Evolutionary conservation across 2,797 vertebrate species (phyloP), one percentile per base, ranked within the genome.

Genomic region (Eidolon dupreanum): DNA sequence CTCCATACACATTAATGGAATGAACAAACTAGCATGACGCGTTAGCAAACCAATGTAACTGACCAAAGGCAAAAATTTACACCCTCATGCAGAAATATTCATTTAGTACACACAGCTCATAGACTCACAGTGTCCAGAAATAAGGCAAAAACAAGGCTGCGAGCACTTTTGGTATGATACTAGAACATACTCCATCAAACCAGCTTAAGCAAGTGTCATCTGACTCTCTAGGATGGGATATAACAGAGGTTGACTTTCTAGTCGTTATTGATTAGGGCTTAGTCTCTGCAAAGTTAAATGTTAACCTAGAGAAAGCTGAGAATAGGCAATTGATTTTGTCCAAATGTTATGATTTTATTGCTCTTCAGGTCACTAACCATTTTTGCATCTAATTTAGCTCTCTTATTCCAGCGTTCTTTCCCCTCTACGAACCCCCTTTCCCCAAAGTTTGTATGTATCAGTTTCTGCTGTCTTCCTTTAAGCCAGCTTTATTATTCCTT

Each of bases 301-400:
- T 33, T 68, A 82, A 61, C 41, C 83, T 74, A 66, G 12, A 94
- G 57, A 70, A 88, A 88, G 55, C 2, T 16, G 81, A 71, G 53
- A n/a, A 36, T 15, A 49, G 53, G 17, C 12, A 88, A 46, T 10
- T 65, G 33, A 86, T 31, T 81, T 91, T 82, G 74, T 5, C 41
- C 43, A 70, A 73, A 74, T n/a, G 36, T 77, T 31, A 59, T 53
- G 31, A 19, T 13, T 84, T n/a, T 46, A 74, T 46, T 59, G 65
- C 38, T 36, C 15, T 81, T 53, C 65, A 53, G 16, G 53, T 33
- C 53, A 66, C 28, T 36, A 70, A 38, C 1, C 36, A 55, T 10
- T 77, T 74, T 93, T 75, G 41, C 41, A 70, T 11, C 36, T 38
- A 85, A 46, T 53, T 82, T 73, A 63, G 33, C 31, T 57, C 28